Conservation (phyloP, 2,113 vertebrate genomes). For the Felis catus region F.catus_Fca126_mat1.0 CM031416.1:118722501-118723000, state of each 20-base stretch:
- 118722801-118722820: slow-evolving; percentile 33
- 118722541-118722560: no score
- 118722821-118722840: slow-evolving; percentile 20
- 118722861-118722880: not conserved
- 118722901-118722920: not conserved
- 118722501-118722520: no score
- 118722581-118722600: no score
- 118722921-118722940: not conserved
- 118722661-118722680: no score
- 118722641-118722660: no score
- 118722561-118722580: no score
- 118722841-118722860: not conserved
- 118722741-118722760: slow-evolving; percentile 50
- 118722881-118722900: slow-evolving; percentile 32
- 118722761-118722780: slow-evolving; percentile 12
- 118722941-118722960: not conserved
- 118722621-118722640: no score
- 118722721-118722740: not conserved
- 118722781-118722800: not conserved
- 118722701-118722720: not conserved
- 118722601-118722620: no score
- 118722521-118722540: no score
- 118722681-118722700: no score
- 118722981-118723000: not conserved
- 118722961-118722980: not conserved